Evolutionary conservation across 2,113 vertebrate genomes (phyloP), one percentile per base, ranked within the genome.

Genomic region (Microcebus griseorufus): DNA sequence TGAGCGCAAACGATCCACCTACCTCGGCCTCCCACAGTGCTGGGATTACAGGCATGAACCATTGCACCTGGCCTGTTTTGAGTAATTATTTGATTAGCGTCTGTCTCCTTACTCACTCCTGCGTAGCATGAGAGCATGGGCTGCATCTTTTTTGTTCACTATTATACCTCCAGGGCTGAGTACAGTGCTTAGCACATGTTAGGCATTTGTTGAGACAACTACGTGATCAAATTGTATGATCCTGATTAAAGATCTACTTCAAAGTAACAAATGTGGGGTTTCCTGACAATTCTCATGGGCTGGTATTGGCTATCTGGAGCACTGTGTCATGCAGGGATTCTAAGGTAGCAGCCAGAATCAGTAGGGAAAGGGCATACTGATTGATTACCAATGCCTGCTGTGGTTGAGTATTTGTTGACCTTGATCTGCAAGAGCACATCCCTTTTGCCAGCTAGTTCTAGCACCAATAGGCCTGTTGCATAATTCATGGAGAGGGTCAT

Each of bases 391-490:
- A n/a, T 17, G 32, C 17, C 76, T 55, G 64, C 5, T 34, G 18
- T 34, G 78, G 42, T 13, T 89, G 69, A 97, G 20, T 45, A 70
- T 70, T 58, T 87, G 78, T 53, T 87, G 90, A 89, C 64, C n/a
- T 90, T 84, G 73, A 45, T 53, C 42, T 83, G 22, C 90, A 87
- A 90, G 80, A 78, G 60, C 25, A 79, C 45, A 2, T 32, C 48
- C 10, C 25, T 93, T 79, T 94, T 39, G 39, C 70, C 70, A 90
- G 90, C 22, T 72, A 67, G 88, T 93, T 89, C 34, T 10, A 89
- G 64, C 45, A 88, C 64, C 91, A 83, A 73, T 20, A 73, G 39
- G 32, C 58, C 67, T 75, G n/a, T 65, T 92, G 27, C 65, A 22
- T 72, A 62, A 85, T 60, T 85, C 34, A 9, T 9, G 37, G 64